Percentiles rank a stretch among this genome's conserved stretches.
Conservation (phyloP, 2,113 vertebrate species). For the Ciconia boyciana region DNA sequence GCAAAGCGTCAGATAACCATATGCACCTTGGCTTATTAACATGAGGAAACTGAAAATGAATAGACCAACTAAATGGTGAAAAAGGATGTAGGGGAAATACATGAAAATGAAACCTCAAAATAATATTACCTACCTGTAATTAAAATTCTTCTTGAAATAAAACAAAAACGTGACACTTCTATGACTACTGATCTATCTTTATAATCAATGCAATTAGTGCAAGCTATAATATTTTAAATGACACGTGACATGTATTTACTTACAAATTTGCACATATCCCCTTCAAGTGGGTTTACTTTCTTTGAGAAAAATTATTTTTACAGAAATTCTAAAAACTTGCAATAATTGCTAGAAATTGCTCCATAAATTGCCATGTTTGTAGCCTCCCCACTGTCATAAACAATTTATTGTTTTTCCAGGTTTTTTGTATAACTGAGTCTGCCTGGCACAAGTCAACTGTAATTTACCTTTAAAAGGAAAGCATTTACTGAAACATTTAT, state of each 20-base stretch:
- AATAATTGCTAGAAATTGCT: constrained; percentile 45
- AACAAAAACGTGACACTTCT: constrained; percentile 60
- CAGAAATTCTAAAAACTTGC: constrained; percentile 10
- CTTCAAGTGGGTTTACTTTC: neutral
- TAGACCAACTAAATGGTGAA: constrained; percentile 67
- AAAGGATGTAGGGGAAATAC: constrained; percentile 77
- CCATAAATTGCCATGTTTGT: neutral
- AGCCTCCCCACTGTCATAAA: neutral
- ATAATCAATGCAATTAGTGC: constrained; percentile 44
- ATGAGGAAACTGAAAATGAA: constrained; percentile 76
- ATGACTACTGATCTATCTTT: constrained; percentile 36
- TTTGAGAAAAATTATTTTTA: neutral
- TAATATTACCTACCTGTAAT: constrained; percentile 89
- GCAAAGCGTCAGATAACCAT: constrained; percentile 65
- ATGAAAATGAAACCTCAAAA: constrained; percentile 79
- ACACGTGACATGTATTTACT: neutral
- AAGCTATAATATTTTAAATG: neutral
- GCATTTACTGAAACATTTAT: constrained; percentile 11
- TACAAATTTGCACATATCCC: neutral
- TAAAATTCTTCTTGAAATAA: constrained; percentile 75
- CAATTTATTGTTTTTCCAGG: neutral
- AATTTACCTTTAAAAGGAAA: constrained; percentile 23
- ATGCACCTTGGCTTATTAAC: constrained; percentile 85
- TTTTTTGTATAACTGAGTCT: neutral
- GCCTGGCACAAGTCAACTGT: constrained; percentile 11